Evolutionary conservation across 2,113 vertebrate species (phyloP), one percentile per base, ranked within the genome.

Genomic region (Murina feae): DNA sequence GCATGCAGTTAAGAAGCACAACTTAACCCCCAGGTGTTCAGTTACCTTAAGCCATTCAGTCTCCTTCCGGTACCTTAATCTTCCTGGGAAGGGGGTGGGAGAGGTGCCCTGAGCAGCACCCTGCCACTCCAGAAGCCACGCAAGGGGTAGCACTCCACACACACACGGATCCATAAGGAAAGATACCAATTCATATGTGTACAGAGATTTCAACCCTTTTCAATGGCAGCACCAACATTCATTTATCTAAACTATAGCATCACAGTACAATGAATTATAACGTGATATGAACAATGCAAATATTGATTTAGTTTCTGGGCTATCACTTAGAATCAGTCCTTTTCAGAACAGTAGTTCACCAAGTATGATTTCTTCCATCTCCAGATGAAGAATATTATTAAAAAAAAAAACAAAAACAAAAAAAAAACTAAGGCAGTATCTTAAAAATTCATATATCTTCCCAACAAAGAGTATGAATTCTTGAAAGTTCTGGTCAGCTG

Each of bases 191-290:
- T 91, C 58, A 20, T 79, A 3, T 0, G 94, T 95, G 93, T 75
- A 86, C 44, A 53, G 7, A 32, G n/a, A 90, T 76, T 86, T 96
- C 93, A 94, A 20, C 81, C 63, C 89, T 93, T 93, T 79, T 79
- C 30, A 37, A 65, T 35, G 87, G 51, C 44, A 79, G 72, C 17
- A 51, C 2, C 35, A 49, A 69, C 23, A 47, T 53, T 71, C 55
- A 65, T 58, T 85, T 93, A 51, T 74, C 60, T 86, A 91, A 95
- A 91, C 81, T 32, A 71, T 1, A 87, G 39, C 35, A 28, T 16
- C 42, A 86, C 5, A 10, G 13, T 32, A 53, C 1, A 28, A 81
- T 28, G 80, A 65, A 63, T 35, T 16, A 66, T 25, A 72, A 7
- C 32, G 12, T 32, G 21, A 44, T 4, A 0, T 53, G 82, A 82